Evolutionary conservation across 2,797 vertebrate species (phyloP).

Genomic region (Pelodytes ibericus): DNA sequence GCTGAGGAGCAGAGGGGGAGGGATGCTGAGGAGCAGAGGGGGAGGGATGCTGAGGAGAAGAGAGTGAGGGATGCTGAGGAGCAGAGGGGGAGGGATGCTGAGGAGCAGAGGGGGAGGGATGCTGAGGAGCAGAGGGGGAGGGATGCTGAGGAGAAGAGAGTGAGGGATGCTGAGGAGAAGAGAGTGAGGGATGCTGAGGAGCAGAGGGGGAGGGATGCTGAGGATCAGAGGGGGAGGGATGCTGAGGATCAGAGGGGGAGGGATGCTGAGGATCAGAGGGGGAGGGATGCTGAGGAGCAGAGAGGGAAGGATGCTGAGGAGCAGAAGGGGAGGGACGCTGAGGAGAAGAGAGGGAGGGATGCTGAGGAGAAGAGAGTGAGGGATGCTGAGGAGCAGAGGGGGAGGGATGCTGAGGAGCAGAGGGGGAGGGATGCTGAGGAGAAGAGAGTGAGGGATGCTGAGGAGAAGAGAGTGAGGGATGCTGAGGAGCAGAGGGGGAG

Average conservation of each 20-base stretch:
- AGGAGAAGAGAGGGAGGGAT: too few relatives aligned
- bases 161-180: background rate
- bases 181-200: constrained; percentile 50
- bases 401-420: too few relatives aligned
- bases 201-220: background rate
- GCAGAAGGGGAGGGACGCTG: background rate
- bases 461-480: too few relatives aligned
- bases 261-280: background rate
- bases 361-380: too few relatives aligned
- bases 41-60: background rate
- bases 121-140: background rate
- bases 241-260: background rate
- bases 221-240: background rate
- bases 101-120: background rate
- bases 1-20: too few relatives aligned
- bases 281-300: background rate
- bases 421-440: too few relatives aligned
- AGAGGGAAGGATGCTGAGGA: background rate
- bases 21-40: background rate
- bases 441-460: too few relatives aligned
- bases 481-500: too few relatives aligned
- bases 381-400: too few relatives aligned
- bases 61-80: constrained; percentile 48
- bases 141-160: background rate
- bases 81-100: background rate